Base-by-base conservation (phyloP, 2,888 invertebrate genomes). In the Byasa hedistus region DNA sequence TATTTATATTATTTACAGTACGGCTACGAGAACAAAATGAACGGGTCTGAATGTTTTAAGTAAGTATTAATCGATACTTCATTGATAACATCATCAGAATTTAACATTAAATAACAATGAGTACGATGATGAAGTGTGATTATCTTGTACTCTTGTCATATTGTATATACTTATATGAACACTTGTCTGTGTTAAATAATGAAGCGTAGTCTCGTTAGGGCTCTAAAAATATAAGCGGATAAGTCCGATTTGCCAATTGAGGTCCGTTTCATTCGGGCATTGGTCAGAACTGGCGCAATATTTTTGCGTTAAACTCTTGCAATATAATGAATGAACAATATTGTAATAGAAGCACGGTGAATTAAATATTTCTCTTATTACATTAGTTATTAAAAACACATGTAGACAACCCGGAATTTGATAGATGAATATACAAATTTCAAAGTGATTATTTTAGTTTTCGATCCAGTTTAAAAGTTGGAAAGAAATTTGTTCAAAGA, bases 1-100 rank as follows among this genome's bases (percentile, higher is more conserved):
- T 32, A 32, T 32, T 32, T 32, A 32, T 32, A 32, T 32, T 32
- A 8, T 32, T 32, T 32, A 32, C 89, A 91, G 91, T 79, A 83
- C 62, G 91, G 91, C 55, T 91, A 91, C 74, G 87, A 89, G 80
- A 91, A 91, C 69, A 89, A 85, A 81, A 89, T 91, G 87, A 89
- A 89, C 71, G 91, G 90, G 66, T 83, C 89, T 32, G 88, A 90
- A 80, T 91, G 91, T 82, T 90, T 91, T 70, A 89, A 89, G 91
- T 91, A 72, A 85, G 89, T 86, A 22, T 21, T 32, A 10, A 32
- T 32, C 32, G 32, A 32, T 32, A 32, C 32, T 32, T 32, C 32
- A 32, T 32, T 32, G 10, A 32, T 32, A 32, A 10, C 8, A 27
- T 2, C 27, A 27, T 27, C 27, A 4, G 4, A 8, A 27, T 27